Evolutionary conservation across 2,888 invertebrate species (phyloP).

Genomic region (Tetropium fuscum): DNA sequence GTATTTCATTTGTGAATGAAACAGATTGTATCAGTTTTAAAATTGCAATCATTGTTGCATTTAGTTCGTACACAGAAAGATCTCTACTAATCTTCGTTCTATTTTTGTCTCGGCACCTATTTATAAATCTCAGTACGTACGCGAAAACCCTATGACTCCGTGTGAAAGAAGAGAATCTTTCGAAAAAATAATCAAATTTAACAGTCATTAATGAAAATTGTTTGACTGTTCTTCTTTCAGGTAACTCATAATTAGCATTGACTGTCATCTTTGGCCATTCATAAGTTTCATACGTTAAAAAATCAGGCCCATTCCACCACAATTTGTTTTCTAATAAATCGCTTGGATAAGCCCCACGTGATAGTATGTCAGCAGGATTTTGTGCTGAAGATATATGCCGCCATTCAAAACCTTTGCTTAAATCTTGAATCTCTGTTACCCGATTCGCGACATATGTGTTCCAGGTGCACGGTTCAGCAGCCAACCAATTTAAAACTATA

Average conservation of each 20-base stretch:
- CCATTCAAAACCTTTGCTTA: not conserved
- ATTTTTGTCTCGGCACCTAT: not conserved
- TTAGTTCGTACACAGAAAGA: not conserved
- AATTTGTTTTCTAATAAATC: not conserved
- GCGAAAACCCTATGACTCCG: not conserved
- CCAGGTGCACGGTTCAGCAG: constrained; percentile 1
- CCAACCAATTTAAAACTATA: not conserved
- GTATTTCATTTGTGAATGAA: not conserved
- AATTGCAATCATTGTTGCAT: not conserved
- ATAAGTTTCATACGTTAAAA: not conserved
- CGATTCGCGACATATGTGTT: not conserved
- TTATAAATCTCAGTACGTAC: not conserved
- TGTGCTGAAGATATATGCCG: not conserved
- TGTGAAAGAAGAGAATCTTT: not conserved
- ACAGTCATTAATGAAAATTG: not conserved
- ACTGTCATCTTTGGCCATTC: not conserved
- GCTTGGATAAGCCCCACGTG: not conserved
- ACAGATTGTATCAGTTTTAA: not conserved
- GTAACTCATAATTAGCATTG: not conserved
- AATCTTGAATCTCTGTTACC: not conserved
- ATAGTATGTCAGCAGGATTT: constrained; percentile 4
- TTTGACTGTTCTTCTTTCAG: not conserved
- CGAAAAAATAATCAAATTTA: not conserved
- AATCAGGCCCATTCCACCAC: constrained; percentile 5
- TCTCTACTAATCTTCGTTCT: not conserved